phyloP scores from a whole-genome alignment of 1,140 invertebrate genomes.

The Dermatophagoides farinae region DNA sequence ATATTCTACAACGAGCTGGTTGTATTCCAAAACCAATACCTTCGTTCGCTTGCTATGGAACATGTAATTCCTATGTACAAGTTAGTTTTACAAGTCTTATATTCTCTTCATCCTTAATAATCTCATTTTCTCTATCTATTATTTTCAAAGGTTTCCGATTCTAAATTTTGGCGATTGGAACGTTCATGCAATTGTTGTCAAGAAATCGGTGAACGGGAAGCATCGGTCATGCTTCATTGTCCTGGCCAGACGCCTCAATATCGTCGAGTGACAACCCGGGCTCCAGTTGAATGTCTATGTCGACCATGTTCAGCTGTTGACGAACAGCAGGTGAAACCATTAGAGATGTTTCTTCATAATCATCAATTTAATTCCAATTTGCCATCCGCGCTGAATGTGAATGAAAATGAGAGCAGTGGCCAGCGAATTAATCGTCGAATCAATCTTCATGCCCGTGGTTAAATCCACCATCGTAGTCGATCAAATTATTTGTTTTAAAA shows the following conservation, averaged over 20 bases:
- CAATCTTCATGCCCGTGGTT: background rate
- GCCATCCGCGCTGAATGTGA: background rate
- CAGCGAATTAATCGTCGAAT: background rate
- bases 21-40: slow-evolving; percentile 80
- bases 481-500: too few relatives aligned
- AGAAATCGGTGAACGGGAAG: slow-evolving; percentile 74
- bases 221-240: slow-evolving; percentile 63
- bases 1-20: slow-evolving; percentile 70
- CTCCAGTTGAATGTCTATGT: slow-evolving; percentile 79
- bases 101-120: background rate
- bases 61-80: slow-evolving; percentile 75
- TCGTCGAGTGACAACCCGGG: slow-evolving; percentile 67
- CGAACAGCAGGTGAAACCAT: slow-evolving; percentile 61
- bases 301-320: slow-evolving; percentile 69
- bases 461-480: background rate
- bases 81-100: slow-evolving; percentile 29
- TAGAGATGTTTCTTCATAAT: slow-evolving; percentile 41
- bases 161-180: slow-evolving; percentile 89
- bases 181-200: slow-evolving; percentile 82
- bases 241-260: slow-evolving; percentile 67
- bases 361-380: background rate
- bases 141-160: slow-evolving; percentile 55
- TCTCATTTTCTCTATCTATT: background rate
- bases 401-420: background rate
- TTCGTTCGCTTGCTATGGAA: slow-evolving; percentile 71